Evolutionary conservation across 1,140 invertebrate genomes (phyloP), one percentile per base, ranked within the genome.

Genomic region (Philaenus spumarius): DNA sequence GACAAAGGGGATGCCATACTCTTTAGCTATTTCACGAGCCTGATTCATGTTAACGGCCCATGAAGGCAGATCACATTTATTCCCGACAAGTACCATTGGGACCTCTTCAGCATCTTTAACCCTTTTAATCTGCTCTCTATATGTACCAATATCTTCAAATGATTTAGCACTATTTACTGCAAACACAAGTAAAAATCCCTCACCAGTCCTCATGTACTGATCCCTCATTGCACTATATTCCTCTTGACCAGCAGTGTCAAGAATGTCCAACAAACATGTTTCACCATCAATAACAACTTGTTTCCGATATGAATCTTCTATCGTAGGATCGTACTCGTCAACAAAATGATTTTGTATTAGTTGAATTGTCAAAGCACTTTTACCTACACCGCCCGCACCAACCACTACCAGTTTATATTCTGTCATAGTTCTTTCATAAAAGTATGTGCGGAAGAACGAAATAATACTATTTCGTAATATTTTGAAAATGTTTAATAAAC

Each of bases 271-370:
- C 30, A 98, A 76, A 69, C 96, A 97, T 66, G 96, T 96, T 76
- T 99, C 97, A 1, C 95, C 95, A 80, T 99, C 97, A 67, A 99
- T 99, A 24, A 99, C 95, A 46, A 97, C 96, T 82, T 99, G 95
- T 73, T 98, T 95, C 66, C 96, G 86, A 78, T 98, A 98, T 1
- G 94, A 98, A 77, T 98, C 95, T 84, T 98, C 90, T 75, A 92
- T 92, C 50, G 89, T 92, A 47, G 89, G 89, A 71, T 93, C 89
- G 73, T 93, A 68, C 53, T 99, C 96, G 75, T 98, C 95, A 60
- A 99, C 96, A 82, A 99, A 99, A 77, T 98, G 95, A 80, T 98
- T 98, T 76, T 99, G 97, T 71, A 99, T 98, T 54, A 99, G 81
- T 76, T 99, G 97, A 76, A 99, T 99, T 62, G 97, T 99, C 64